Evolutionary conservation across 2,888 invertebrate genomes (phyloP).

Genomic region (Agapostemon virescens): DNA sequence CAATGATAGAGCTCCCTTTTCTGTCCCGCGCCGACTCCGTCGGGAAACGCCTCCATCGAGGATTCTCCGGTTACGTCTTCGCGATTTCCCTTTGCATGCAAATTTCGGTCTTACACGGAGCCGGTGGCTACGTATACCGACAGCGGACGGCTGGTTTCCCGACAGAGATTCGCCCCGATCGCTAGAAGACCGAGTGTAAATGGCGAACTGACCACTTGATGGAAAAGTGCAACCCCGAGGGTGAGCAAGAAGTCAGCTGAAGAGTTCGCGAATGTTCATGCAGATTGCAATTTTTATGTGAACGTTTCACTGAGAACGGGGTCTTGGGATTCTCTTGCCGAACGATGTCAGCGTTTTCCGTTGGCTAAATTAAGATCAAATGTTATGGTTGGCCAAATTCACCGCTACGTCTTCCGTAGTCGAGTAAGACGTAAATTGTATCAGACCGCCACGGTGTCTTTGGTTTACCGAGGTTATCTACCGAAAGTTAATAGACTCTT

Average conservation of each 20-base stretch:
- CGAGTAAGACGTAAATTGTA: slow-evolving; percentile 1
- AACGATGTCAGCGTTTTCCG: slow-evolving; percentile 2
- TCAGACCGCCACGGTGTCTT: neutral
- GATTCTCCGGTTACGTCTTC: neutral
- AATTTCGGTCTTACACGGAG: slow-evolving; percentile 24
- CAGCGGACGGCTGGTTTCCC: neutral
- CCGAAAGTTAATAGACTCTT: neutral
- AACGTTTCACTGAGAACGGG: neutral
- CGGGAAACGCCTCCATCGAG: slow-evolving; percentile 19
- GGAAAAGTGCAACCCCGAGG: neutral
- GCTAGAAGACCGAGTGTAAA: slow-evolving; percentile 30
- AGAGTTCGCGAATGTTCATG: slow-evolving; percentile 5
- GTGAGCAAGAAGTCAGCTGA: neutral
- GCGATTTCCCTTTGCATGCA: slow-evolving; percentile 39
- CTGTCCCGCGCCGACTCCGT: neutral
- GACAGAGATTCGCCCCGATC: slow-evolving; percentile 14
- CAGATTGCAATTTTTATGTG: neutral
- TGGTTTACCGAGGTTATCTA: neutral
- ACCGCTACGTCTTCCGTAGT: neutral
- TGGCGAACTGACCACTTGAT: slow-evolving; percentile 2
- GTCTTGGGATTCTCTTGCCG: neutral
- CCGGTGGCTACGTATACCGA: slow-evolving; percentile 2
- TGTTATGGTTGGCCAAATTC: neutral
- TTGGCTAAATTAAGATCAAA: neutral
- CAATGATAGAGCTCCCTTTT: slow-evolving; percentile 32